Evolutionary conservation across 2,113 vertebrate genomes (phyloP).

Genomic region (Eidolon helvum): DNA sequence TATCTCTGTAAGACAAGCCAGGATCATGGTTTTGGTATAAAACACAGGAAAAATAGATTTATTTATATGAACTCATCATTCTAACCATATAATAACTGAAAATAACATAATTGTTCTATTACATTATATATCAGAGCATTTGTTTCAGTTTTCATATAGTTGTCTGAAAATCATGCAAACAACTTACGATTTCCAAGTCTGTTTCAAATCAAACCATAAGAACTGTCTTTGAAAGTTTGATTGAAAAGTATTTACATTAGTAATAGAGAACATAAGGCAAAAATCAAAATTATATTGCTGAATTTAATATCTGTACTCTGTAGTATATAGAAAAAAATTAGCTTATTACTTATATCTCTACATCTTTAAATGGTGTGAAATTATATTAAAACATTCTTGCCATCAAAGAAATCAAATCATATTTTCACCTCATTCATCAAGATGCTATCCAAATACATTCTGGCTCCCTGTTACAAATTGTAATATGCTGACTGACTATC

Average conservation of each 20-base stretch:
- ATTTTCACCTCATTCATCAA: not conserved
- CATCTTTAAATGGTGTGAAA: not conserved
- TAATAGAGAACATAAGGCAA: not conserved
- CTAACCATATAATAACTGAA: not conserved
- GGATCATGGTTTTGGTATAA: not conserved
- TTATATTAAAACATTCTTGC: not conserved
- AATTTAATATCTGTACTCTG: not conserved
- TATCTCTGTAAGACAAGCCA: not conserved
- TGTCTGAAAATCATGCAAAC: not conserved
- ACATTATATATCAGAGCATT: not conserved
- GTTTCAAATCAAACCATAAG: constrained; percentile 10
- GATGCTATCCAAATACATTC: not conserved
- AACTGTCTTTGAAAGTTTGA: not conserved
- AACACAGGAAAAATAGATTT: not conserved
- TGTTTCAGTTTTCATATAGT: not conserved
- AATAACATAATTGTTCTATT: not conserved
- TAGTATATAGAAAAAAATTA: not conserved
- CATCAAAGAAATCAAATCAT: not conserved
- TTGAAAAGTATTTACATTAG: not conserved
- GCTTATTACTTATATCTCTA: not conserved
- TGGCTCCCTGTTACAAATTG: not conserved
- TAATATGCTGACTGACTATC: not conserved
- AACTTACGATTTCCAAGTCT: not conserved
- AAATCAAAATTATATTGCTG: not conserved
- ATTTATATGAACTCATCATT: not conserved